Conservation (phyloP, 2,113 vertebrate species). For the Pelodiscus sinensis region DNA sequence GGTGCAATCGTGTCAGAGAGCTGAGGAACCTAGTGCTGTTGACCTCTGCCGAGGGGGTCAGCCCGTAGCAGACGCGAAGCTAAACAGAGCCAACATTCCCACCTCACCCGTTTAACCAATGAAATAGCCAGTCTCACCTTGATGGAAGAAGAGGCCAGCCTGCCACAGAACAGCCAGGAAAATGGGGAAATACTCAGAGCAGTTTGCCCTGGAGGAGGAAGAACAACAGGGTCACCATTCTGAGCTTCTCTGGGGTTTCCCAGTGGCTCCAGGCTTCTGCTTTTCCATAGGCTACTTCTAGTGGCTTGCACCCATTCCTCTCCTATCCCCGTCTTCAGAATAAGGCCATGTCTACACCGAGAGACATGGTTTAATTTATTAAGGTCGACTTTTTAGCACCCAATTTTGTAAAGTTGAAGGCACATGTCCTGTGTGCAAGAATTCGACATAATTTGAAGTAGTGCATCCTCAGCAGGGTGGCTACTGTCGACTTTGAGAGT, state of each 20-base stretch:
- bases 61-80: not conserved
- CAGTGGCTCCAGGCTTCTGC: not conserved
- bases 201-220: constrained; percentile 84
- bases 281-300: not conserved
- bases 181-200: constrained; percentile 91
- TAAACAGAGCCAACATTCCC: not conserved
- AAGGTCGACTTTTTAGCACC: too few species aligned
- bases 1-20: not conserved
- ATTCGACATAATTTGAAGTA: too few species aligned
- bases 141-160: constrained; percentile 88
- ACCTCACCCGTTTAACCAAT: not conserved
- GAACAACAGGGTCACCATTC: not conserved
- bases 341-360: not conserved
- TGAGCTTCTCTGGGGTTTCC: not conserved
- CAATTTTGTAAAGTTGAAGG: too few species aligned
- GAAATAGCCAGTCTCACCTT: constrained; percentile 78
- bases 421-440: too few species aligned
- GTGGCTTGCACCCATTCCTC: not conserved
- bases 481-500: too few species aligned
- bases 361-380: too few species aligned
- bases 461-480: too few species aligned
- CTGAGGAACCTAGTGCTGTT: not conserved
- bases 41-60: not conserved
- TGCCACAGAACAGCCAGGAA: constrained; percentile 89
- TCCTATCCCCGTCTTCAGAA: not conserved